Percentiles rank a stretch among this genome's conserved stretches.
Evolutionary conservation across 2,888 invertebrate genomes (phyloP).

Genomic region (Phania funesta): DNA sequence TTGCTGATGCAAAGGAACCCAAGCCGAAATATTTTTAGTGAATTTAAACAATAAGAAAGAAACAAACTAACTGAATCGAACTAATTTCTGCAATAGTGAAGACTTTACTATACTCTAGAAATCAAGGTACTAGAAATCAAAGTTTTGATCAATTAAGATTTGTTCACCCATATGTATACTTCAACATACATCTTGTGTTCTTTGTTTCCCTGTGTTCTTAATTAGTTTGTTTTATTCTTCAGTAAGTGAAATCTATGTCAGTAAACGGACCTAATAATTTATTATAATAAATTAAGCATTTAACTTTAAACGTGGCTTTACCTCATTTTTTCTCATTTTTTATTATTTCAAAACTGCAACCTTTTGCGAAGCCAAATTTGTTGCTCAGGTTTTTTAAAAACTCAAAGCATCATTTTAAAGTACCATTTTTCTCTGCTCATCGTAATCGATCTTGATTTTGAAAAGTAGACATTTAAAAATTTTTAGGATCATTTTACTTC

Average conservation of each 20-base stretch:
- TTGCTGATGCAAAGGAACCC: neutral
- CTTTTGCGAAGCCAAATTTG: no score
- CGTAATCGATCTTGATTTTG: no score
- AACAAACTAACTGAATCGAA: constrained; percentile 16
- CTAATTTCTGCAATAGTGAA: constrained; percentile 33
- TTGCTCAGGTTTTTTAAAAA: no score
- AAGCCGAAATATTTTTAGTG: neutral
- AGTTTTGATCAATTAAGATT: constrained; percentile 51
- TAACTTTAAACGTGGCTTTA: constrained; percentile 63
- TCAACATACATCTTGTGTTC: neutral
- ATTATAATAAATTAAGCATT: constrained; percentile 52
- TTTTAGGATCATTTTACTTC: no score
- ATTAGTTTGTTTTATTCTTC: constrained; percentile 41
- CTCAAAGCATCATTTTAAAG: no score
- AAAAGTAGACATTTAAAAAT: no score
- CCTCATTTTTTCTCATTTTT: constrained; percentile 35
- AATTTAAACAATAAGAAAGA: constrained; percentile 43
- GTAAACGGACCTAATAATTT: neutral
- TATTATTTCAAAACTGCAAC: constrained; percentile 20
- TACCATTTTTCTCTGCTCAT: no score
- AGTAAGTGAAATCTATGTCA: neutral
- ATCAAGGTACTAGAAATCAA: constrained; percentile 25
- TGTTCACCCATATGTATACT: neutral
- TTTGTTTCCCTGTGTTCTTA: constrained; percentile 31
- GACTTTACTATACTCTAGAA: neutral